phyloP scores from a whole-genome alignment of 1,140 invertebrate species.

The Diabrotica undecimpunctata region DNA sequence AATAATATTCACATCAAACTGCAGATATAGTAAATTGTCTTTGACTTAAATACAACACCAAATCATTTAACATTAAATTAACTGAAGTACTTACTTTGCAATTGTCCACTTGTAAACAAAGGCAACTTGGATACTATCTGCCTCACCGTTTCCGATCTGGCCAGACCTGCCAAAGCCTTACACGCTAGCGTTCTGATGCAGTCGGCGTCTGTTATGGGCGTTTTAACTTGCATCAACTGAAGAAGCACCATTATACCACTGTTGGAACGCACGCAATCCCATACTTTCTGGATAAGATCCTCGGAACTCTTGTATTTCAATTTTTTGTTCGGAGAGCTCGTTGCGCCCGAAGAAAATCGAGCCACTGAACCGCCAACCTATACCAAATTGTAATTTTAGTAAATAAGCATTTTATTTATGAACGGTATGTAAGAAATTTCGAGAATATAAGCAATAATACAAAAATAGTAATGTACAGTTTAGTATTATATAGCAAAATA shows the following conservation, averaged over 20 bases:
- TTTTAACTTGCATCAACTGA: conserved; percentile 84
- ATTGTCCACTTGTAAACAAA: conserved; percentile 87
- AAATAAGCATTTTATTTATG: too few relatives aligned
- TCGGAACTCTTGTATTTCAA: conserved; percentile 71
- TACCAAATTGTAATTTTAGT: conserved; percentile 9
- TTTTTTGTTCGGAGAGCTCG: conserved; percentile 69
- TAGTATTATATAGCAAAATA: too few relatives aligned
- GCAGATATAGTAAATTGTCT: too few relatives aligned
- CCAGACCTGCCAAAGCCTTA: conserved; percentile 85
- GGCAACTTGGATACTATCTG: conserved; percentile 96
- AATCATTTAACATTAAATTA: too few relatives aligned
- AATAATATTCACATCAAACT: too few relatives aligned
- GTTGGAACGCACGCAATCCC: conserved; percentile 88
- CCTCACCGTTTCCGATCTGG: conserved; percentile 83
- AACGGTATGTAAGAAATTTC: too few relatives aligned
- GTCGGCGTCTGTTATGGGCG: conserved; percentile 95
- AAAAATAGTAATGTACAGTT: too few relatives aligned
- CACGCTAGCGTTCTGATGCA: conserved; percentile 88
- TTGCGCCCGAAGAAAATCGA: conserved; percentile 54
- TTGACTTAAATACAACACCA: too few relatives aligned
- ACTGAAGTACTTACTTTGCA: conserved; percentile 67
- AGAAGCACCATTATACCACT: conserved; percentile 93
- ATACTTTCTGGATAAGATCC: conserved; percentile 85
- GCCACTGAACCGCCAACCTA: conserved; percentile 62
- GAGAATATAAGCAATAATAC: too few relatives aligned